Percentiles rank a stretch among this genome's conserved stretches.
These are phyloP conservation scores for Thunnus albacares DNA, from an alignment of 2,797 vertebrate species.

Conservation along the genomic window DNA sequence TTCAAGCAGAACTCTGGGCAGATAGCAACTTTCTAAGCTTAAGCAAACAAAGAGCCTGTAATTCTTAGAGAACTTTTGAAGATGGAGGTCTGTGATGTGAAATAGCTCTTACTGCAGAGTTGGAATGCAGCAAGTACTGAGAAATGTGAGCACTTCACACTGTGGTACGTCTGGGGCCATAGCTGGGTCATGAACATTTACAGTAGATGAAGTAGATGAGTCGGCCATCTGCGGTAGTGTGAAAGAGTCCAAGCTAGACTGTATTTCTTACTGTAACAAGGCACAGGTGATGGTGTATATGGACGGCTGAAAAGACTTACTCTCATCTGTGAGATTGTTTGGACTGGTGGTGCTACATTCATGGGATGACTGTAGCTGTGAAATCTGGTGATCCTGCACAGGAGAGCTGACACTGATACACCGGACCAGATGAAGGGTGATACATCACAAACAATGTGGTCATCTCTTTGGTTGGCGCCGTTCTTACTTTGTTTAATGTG, in stretches of 20 bases:
- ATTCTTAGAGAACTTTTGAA: conserved; percentile 68
- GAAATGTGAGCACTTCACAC: conserved; percentile 73
- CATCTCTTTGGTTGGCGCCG: conserved; percentile 68
- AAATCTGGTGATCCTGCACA: conserved; percentile 66
- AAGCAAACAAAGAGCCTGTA: conserved; percentile 73
- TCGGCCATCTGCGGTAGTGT: conserved; percentile 46
- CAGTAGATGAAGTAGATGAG: conserved; percentile 50
- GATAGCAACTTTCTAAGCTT: conserved; percentile 76
- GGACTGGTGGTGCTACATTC: conserved; percentile 33
- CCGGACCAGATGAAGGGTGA: conserved; percentile 71
- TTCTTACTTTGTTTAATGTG: conserved; percentile 73
- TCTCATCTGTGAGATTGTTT: conserved; percentile 56
- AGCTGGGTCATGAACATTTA: conserved; percentile 65
- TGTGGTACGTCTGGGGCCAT: conserved; percentile 60
- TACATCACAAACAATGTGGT: conserved; percentile 78
- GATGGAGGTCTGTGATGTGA: conserved; percentile 75
- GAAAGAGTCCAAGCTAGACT: conserved; percentile 44
- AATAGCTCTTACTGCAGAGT: conserved; percentile 62
- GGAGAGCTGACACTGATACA: conserved; percentile 62
- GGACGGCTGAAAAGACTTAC: conserved; percentile 28
- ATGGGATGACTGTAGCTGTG: conserved; percentile 46
- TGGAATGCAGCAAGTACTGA: conserved; percentile 68
- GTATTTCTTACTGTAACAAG: conserved; percentile 46
- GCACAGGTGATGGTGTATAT: conserved; percentile 39
- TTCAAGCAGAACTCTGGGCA: conserved; percentile 78